Evolutionary conservation across 2,113 vertebrate genomes (phyloP), one percentile per base, ranked within the genome.

Genomic region (Calyptommatus sinebrachiatus): DNA sequence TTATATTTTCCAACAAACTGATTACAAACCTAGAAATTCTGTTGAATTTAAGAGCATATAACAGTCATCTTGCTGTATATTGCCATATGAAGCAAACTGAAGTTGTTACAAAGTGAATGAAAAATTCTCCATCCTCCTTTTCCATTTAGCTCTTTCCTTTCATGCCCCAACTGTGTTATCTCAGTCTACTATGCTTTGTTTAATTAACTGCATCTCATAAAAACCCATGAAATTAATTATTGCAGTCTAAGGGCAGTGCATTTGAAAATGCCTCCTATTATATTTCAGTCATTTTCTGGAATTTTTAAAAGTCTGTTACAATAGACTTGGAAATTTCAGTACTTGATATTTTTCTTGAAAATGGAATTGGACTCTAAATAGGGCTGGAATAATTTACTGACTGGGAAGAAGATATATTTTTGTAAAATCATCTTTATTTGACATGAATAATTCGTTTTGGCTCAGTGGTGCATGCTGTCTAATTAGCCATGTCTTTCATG

Each of bases 401-500:
- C 14, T 45, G n/a, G n/a, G 7, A 10, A 50, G 16, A 14, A 41
- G 35, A 18, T 18, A 57, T 50, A 10, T 24, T 14, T 50, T 20
- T 82, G n/a, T 82, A 35, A 28, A 71, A 71, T 28, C 2, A 24
- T 24, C n/a, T 31, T 46, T 70, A 71, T 70, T 28, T 63, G 16
- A 75, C 28, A 62, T 61, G n/a, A 50, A 9, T 65, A 24, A 48
- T 61, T 79, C 63, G 57, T 71, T 82, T 65, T 76, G 67, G 16
- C 46, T 71, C 57, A 28, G 74, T 20, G 8, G 63, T 21, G 63
- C 63, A 53, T 66, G 28, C n/a, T 66, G 48, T 31, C 65, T 71
- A 71, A 81, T 71, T 85, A 80, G 65, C 18, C 26, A 82, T 76
- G 78, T 35, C 14, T 84, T 87, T 60, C 18, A 53, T 77, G 45